phyloP scores from a whole-genome alignment of 2,888 invertebrate species.

The Pyralis farinalis region DNA sequence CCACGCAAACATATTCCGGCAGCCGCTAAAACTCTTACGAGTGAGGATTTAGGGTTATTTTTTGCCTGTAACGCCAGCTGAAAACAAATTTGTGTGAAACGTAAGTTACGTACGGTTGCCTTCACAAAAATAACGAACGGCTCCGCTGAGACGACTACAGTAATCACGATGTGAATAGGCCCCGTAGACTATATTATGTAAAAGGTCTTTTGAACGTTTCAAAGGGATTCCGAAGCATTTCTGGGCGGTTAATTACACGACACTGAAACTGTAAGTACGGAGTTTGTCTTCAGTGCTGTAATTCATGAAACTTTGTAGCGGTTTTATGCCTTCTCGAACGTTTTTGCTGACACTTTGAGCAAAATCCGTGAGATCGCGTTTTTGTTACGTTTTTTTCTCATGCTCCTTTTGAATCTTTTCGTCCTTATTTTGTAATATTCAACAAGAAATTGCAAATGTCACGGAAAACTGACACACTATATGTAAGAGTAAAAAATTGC shows the following conservation, averaged over 20 bases:
- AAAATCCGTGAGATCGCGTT: background rate
- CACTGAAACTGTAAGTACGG: constrained; percentile 28
- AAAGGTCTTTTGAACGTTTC: constrained; percentile 66
- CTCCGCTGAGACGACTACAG: constrained; percentile 52
- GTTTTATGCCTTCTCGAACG: constrained; percentile 33
- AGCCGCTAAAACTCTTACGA: constrained; percentile 11
- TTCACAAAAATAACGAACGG: constrained; percentile 80
- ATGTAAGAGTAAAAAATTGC: too few species aligned
- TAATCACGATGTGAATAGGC: constrained; percentile 67
- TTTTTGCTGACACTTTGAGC: background rate
- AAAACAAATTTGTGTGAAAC: constrained; percentile 24
- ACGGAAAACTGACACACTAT: too few species aligned
- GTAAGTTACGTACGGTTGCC: constrained; percentile 71
- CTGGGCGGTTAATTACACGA: constrained; percentile 63
- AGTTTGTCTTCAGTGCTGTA: constrained; percentile 40
- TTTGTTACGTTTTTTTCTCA: background rate
- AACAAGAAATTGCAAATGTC: too few species aligned
- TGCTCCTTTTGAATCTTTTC: too few species aligned
- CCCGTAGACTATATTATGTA: constrained; percentile 64
- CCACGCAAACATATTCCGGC: too few species aligned
- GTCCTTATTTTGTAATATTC: too few species aligned
- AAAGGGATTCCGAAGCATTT: constrained; percentile 59
- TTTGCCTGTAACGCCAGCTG: constrained; percentile 18
- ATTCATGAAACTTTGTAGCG: constrained; percentile 31
- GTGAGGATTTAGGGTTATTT: constrained; percentile 26